Base-by-base conservation (phyloP, 2,797 vertebrate genomes). In the Adelosebastes latens region DNA sequence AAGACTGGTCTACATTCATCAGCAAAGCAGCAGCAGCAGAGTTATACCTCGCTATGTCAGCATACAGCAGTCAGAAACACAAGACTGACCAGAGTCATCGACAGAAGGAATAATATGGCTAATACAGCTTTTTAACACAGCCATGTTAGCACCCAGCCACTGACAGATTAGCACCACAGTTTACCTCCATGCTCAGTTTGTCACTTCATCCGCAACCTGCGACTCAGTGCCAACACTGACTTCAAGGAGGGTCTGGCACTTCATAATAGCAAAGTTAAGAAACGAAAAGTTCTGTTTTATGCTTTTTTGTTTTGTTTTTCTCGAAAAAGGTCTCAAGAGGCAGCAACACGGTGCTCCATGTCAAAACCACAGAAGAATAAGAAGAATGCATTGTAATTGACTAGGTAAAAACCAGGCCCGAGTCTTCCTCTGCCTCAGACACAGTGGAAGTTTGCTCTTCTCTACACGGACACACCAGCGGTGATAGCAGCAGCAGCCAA, bases 1-100 rank as follows among this genome's bases (percentile, higher is more conserved):
- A 95, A 96, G 94, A 96, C 95, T 92, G 94, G 85, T 88, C 90
- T 93, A 95, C 95, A 96, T 96, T 96, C 94, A 95, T 91, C 91
- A 93, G 93, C 91, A 90, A 94, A 96, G 94, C 93, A 96, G 95
- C 94, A 94, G 89, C 93, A 90, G 90, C 90, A 88, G 88, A 89
- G 90, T 94, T 92, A 92, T 80, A 94, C 90, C 92, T 92, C 88
- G 87, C 91, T 84, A 89, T 80, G 80, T 91, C 88, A 81, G 90
- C 90, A 82, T 86, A 93, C 94, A 93, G 91, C 80, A 90, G 81
- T 90, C 90, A 87, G 86, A 91, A 84, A 92, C 84, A 87, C 68
- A 34, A 75, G 88, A 90, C 85, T 88, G 90, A 88, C 85, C 82
- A 49, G 73, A 90, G 85, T 93, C 81, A 61, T 87, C 90, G 73